phyloP scores from a whole-genome alignment of 2,113 vertebrate genomes.

The Catharus bicknelli region DNA sequence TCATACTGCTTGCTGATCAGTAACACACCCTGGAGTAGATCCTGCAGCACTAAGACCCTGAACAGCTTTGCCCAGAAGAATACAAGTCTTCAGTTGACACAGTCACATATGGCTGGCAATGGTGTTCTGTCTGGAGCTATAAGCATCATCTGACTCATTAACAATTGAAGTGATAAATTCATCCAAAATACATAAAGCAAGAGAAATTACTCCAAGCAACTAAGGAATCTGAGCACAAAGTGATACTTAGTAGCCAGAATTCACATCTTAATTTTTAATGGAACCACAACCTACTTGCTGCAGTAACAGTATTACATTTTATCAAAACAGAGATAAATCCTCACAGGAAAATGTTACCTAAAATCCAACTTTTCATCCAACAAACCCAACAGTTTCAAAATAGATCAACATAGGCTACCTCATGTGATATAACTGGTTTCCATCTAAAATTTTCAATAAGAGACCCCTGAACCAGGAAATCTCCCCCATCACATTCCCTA shows the following conservation, averaged over 20 bases:
- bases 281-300: neutral
- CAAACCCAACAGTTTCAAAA: neutral
- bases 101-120: neutral
- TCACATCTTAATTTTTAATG: neutral
- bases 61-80: neutral
- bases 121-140: neutral
- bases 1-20: neutral
- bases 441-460: neutral
- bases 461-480: neutral
- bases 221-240: neutral
- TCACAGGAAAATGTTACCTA: neutral
- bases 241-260: neutral
- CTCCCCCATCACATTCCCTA: neutral
- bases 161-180: neutral
- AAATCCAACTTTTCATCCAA: neutral
- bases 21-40: neutral
- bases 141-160: neutral
- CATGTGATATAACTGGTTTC: neutral
- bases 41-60: neutral
- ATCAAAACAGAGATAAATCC: neutral
- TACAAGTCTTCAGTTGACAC: neutral
- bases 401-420: fast-evolving
- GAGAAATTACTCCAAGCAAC: neutral
- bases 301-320: neutral
- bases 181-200: neutral